Evolutionary conservation across 2,797 vertebrate species (phyloP).

Genomic region (Lagorchestes hirsutus): DNA sequence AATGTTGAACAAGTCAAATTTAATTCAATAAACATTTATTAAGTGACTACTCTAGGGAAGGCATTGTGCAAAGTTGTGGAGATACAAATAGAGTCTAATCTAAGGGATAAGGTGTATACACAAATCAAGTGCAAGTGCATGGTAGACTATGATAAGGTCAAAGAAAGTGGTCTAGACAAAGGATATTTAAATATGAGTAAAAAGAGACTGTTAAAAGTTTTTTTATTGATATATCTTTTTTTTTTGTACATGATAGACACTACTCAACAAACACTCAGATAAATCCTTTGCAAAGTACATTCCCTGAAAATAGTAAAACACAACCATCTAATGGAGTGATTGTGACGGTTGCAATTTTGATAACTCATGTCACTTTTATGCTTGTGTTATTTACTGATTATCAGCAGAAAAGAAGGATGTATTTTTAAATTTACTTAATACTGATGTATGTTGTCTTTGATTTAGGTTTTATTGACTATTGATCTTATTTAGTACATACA

Average conservation of each 20-base stretch:
- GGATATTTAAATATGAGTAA: not conserved
- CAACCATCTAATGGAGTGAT: not conserved
- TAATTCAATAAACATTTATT: not conserved
- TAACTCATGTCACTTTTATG: not conserved
- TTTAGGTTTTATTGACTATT: not conserved
- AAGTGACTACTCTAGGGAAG: not conserved
- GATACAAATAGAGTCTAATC: not conserved
- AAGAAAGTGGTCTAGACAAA: not conserved
- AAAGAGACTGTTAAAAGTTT: not conserved
- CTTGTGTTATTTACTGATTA: not conserved
- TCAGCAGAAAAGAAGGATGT: not conserved
- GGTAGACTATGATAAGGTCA: not conserved
- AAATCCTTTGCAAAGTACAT: not conserved
- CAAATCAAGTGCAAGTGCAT: not conserved
- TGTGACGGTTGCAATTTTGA: not conserved
- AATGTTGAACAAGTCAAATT: not conserved
- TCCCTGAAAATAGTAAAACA: not conserved
- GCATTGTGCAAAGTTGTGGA: not conserved
- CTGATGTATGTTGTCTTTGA: not conserved
- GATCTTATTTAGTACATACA: not conserved
- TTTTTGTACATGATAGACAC: not conserved
- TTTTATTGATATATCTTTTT: not conserved
- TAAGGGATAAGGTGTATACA: not conserved
- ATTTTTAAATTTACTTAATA: not conserved
- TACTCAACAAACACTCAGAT: not conserved